Evolutionary conservation across 2,797 vertebrate species (phyloP).

Genomic region (Fistularia tabacaria): DNA sequence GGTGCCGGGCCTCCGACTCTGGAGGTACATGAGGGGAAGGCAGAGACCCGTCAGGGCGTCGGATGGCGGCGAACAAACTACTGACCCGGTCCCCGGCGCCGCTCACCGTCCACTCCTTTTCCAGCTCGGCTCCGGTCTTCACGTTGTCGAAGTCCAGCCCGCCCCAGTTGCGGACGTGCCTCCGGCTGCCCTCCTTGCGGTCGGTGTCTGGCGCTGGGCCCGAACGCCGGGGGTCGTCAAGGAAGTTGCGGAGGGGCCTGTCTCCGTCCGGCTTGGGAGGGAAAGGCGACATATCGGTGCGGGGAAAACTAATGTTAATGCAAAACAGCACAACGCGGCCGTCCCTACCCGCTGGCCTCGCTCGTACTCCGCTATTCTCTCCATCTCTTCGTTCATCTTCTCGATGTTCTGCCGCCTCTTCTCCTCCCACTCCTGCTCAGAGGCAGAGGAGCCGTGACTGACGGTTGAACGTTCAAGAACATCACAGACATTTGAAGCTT

Average conservation of each 20-base stretch:
- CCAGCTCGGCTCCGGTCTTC: slow-evolving; percentile 79
- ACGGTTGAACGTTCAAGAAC: not conserved
- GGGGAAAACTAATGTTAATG: not conserved
- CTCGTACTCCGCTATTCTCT: slow-evolving; percentile 90
- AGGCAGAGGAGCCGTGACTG: too few species aligned
- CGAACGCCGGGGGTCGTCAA: slow-evolving; percentile 86
- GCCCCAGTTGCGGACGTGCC: slow-evolving; percentile 89
- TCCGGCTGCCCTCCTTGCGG: slow-evolving; percentile 86
- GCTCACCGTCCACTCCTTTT: slow-evolving; percentile 82
- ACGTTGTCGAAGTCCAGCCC: slow-evolving; percentile 89
- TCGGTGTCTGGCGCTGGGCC: slow-evolving; percentile 78
- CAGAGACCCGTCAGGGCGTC: too few species aligned
- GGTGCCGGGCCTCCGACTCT: slow-evolving; percentile 68
- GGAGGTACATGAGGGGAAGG: not conserved
- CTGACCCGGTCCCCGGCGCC: not conserved
- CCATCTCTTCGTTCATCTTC: slow-evolving; percentile 95
- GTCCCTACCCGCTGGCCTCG: slow-evolving; percentile 79
- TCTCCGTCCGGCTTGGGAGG: slow-evolving; percentile 75
- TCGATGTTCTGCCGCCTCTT: slow-evolving; percentile 89
- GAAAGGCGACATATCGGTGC: not conserved
- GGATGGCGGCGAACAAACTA: too few species aligned
- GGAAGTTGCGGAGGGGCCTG: slow-evolving; percentile 84
- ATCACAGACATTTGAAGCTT: too few species aligned
- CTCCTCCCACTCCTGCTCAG: slow-evolving; percentile 87
- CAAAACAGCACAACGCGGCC: not conserved